These are phyloP conservation scores for Callitettix versicolor DNA, from an alignment of 1,140 invertebrate genomes.

Conservation along the genomic window DNA sequence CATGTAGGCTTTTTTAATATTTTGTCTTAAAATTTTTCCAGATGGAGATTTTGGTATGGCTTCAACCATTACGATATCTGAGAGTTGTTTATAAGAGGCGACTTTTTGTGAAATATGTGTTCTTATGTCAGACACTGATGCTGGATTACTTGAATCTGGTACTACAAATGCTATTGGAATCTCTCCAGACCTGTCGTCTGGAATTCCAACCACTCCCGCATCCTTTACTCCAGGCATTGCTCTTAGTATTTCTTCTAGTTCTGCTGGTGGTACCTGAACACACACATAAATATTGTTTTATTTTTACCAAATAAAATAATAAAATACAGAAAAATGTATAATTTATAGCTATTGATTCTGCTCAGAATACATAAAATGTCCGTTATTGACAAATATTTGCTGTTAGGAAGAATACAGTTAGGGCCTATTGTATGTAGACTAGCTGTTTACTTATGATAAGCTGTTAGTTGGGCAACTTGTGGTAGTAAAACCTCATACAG, in stretches of 20 bases:
- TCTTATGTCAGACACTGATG: slow-evolving; percentile 32
- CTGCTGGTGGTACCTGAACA: slow-evolving; percentile 49
- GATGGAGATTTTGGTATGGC: slow-evolving; percentile 53
- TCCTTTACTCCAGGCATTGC: slow-evolving; percentile 52
- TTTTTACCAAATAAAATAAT: background rate
- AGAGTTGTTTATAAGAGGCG: slow-evolving; percentile 43
- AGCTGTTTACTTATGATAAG: too few relatives aligned
- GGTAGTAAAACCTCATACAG: too few relatives aligned
- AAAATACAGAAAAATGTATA: background rate
- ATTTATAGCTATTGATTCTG: background rate
- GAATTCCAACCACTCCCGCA: slow-evolving; percentile 58
- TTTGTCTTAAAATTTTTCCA: slow-evolving; percentile 53
- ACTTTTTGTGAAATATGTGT: slow-evolving; percentile 32
- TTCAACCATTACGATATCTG: slow-evolving; percentile 50
- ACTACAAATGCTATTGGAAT: slow-evolving; percentile 49
- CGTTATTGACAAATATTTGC: background rate
- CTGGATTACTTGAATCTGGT: slow-evolving; percentile 33
- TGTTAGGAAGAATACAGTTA: too few relatives aligned
- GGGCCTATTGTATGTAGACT: too few relatives aligned
- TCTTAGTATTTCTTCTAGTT: slow-evolving; percentile 58
- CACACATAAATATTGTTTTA: too few relatives aligned
- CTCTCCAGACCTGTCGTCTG: slow-evolving; percentile 53
- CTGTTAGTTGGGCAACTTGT: too few relatives aligned
- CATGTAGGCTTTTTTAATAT: slow-evolving; percentile 38
- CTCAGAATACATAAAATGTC: too few relatives aligned